Percentiles rank a stretch among this genome's conserved stretches.
These are phyloP conservation scores for Chironomus tepperi DNA, from an alignment of 1,140 invertebrate species.

Conservation along the genomic window DNA sequence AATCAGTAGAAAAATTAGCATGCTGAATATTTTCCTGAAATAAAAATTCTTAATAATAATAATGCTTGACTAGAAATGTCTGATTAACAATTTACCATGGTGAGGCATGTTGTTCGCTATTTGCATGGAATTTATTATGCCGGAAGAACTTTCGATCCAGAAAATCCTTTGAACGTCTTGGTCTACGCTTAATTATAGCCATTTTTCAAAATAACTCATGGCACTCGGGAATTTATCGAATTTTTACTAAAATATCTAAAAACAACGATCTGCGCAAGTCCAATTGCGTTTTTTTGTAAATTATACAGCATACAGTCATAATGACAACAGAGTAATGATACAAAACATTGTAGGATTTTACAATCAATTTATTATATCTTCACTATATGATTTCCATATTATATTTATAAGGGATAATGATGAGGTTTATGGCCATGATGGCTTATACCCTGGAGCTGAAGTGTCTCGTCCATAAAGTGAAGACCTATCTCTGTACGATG, in stretches of 20 bases:
- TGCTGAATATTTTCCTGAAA: constrained; percentile 7
- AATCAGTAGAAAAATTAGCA: not conserved
- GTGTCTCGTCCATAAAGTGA: constrained; percentile 54
- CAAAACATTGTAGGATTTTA: too few species aligned
- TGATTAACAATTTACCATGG: not conserved
- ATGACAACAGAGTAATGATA: too few species aligned
- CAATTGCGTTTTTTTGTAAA: not conserved
- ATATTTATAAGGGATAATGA: not conserved
- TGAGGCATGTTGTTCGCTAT: not conserved
- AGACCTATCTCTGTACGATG: constrained; percentile 65
- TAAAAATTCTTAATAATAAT: not conserved
- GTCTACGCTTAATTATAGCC: not conserved
- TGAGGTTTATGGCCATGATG: constrained; percentile 54
- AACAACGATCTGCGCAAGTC: not conserved
- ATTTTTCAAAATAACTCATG: not conserved
- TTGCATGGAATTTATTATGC: not conserved
- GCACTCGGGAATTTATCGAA: not conserved
- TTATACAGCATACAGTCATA: not conserved
- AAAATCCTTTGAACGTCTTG: not conserved
- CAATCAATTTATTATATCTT: constrained; percentile 9
- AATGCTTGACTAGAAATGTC: not conserved
- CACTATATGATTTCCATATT: not conserved
- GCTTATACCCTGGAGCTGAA: constrained; percentile 45
- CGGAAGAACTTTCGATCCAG: not conserved
- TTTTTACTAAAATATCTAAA: not conserved